Evolutionary conservation across 2,797 vertebrate species (phyloP).

Genomic region (Scyliorhinus canicula): DNA sequence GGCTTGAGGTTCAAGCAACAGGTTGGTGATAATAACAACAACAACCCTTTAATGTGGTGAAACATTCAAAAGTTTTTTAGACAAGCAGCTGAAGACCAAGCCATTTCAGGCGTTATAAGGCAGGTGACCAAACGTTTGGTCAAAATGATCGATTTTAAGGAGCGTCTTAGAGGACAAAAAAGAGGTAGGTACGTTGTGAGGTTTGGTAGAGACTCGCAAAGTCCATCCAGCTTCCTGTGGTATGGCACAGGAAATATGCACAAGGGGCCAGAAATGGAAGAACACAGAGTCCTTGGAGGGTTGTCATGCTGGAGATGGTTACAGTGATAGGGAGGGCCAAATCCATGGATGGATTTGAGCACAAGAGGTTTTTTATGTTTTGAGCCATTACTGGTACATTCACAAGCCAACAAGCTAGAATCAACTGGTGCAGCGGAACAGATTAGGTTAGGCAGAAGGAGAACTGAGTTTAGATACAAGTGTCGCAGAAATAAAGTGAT

Average conservation of each 20-base stretch:
- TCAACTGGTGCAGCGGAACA: neutral
- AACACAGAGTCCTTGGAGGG: neutral
- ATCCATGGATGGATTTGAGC: neutral
- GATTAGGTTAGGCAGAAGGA: neutral
- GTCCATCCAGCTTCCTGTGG: neutral
- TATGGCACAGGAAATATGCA: neutral
- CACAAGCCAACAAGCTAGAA: neutral
- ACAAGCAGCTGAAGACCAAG: neutral
- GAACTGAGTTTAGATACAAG: neutral
- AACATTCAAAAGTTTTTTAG: neutral
- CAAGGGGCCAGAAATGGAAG: neutral
- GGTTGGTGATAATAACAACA: neutral
- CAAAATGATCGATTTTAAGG: neutral
- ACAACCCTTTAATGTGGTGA: neutral
- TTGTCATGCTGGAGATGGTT: neutral
- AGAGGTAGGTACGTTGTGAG: neutral
- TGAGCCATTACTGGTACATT: neutral
- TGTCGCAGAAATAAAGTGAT: neutral
- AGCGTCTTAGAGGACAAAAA: neutral
- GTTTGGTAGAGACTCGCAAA: neutral
- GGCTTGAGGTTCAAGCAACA: neutral
- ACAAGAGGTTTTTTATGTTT: neutral
- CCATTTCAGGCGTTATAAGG: neutral
- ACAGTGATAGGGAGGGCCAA: neutral
- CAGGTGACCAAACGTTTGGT: neutral